phyloP scores from a whole-genome alignment of 2,888 invertebrate genomes.

The Arenicola marina region DNA sequence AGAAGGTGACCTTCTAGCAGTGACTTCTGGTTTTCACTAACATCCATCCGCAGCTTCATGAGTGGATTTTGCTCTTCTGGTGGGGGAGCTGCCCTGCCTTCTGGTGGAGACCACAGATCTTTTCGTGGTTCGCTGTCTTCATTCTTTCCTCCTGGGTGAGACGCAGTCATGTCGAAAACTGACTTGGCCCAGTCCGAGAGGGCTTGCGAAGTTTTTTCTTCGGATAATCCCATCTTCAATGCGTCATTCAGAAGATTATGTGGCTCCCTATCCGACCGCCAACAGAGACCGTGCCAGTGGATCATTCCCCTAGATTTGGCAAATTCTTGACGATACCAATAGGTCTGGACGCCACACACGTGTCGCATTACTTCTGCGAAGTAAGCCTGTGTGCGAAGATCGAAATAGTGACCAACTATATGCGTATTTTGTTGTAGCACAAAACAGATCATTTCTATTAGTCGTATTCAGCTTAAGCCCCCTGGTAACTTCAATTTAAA shows the following conservation, averaged over 20 bases:
- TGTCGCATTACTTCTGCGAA: conserved; percentile 34
- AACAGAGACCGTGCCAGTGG: conserved; percentile 37
- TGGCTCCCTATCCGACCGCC: conserved; percentile 33
- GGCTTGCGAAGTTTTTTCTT: conserved; percentile 21
- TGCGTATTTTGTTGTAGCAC: conserved; percentile 34
- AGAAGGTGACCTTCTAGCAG: conserved; percentile 32
- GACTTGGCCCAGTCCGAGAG: conserved; percentile 29
- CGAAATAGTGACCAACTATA: conserved; percentile 36
- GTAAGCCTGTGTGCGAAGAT: conserved; percentile 32
- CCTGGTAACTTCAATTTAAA: conserved; percentile 25
- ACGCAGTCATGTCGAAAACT: conserved; percentile 29
- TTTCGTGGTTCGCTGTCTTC: conserved; percentile 26
- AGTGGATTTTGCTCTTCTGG: conserved; percentile 34
- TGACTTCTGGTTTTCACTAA: conserved; percentile 26
- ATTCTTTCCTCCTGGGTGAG: conserved; percentile 34
- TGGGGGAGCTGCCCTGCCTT: conserved; percentile 32
- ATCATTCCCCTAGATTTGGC: conserved; percentile 29
- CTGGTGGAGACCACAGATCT: conserved; percentile 37
- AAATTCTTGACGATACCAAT: conserved; percentile 5
- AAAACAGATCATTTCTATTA: conserved; percentile 24
- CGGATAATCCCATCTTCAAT: conserved; percentile 18
- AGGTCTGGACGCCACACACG: conserved; percentile 29
- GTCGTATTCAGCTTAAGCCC: background rate
- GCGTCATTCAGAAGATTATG: conserved; percentile 29
- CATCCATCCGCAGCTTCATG: conserved; percentile 35